Conservation (phyloP, 2,797 vertebrate species). For the Garrulus glandarius region DNA sequence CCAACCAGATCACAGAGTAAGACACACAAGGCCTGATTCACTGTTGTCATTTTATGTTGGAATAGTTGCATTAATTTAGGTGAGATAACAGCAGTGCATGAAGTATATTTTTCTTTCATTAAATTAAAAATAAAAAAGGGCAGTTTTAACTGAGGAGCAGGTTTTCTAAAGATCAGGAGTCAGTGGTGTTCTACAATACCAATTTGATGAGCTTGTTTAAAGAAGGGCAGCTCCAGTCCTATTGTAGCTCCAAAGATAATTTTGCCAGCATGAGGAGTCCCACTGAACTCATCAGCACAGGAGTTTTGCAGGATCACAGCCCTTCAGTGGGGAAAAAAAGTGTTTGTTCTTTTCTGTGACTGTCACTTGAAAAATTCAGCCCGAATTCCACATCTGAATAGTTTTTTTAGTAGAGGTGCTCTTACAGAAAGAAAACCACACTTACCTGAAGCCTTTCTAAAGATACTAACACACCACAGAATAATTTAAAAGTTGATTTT, state of each 20-base stretch:
- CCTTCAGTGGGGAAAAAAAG: background rate
- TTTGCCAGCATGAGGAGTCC: background rate
- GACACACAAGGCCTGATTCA: background rate
- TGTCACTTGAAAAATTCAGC: background rate
- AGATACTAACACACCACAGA: background rate
- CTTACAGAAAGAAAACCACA: background rate
- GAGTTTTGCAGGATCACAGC: background rate
- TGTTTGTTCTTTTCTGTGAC: background rate
- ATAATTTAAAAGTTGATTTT: background rate
- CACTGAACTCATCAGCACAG: background rate
- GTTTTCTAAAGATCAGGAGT: conserved; percentile 17
- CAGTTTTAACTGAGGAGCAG: background rate
- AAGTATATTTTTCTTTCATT: background rate
- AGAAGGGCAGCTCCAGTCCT: background rate
- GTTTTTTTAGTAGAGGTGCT: background rate
- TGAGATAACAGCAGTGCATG: background rate
- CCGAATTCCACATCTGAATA: background rate
- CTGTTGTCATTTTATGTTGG: background rate
- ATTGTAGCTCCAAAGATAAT: background rate
- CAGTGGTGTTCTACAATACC: background rate
- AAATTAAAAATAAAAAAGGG: background rate
- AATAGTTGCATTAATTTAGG: background rate
- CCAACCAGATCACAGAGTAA: background rate
- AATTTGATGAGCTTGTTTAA: background rate
- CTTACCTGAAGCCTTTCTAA: background rate